Evolutionary conservation across 2,888 invertebrate species (phyloP), one percentile per base, ranked within the genome.

Genomic region (Pachliopta kotzebuea): DNA sequence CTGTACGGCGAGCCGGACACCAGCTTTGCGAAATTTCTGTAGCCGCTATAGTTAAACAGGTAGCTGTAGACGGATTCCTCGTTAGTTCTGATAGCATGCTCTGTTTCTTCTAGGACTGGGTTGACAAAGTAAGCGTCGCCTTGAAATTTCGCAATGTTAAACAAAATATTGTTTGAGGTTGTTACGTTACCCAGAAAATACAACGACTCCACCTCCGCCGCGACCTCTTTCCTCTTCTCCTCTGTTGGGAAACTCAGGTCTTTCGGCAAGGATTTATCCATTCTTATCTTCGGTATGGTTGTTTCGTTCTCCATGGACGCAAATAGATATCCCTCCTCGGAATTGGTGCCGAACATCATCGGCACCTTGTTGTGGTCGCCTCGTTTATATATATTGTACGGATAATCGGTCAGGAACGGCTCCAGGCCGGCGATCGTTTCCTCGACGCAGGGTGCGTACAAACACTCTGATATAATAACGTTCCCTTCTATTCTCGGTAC

Each of bases 301-400:
- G 82, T 80, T 0, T 79, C 76, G 17, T 84, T 84, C 61, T 90
- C 90, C 69, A 85, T 65, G 0, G 67, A 69, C 0, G 77, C 71
- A 62, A 90, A 74, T 6, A 88, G 61, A 18, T 83, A 69, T 0
- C 90, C 90, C 74, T 90, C 90, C 59, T 80, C 77, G 26, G 71
- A 75, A 52, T 80, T 86, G 8, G 70, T 64, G 0, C 90, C 90
- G 24, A 88, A 74, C 7, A 90, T 85, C 70, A 85, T 70, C 0
- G 90, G 90, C 1, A 90, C 83, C 74, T 85, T 86, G 50, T 83
- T 81, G 37, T 79, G 85, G 14, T 79, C 72, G 2, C 88, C 86
- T 68, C 72, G 77, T 2, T 68, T 66, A 0, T 88, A 67, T 4
- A 81, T 66, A 50, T 83, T 78, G 54, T 77, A 75, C 4, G 90